These are phyloP conservation scores for Novumbra hubbsi DNA, from an alignment of 2,797 vertebrate genomes.

Conservation along the genomic window DNA sequence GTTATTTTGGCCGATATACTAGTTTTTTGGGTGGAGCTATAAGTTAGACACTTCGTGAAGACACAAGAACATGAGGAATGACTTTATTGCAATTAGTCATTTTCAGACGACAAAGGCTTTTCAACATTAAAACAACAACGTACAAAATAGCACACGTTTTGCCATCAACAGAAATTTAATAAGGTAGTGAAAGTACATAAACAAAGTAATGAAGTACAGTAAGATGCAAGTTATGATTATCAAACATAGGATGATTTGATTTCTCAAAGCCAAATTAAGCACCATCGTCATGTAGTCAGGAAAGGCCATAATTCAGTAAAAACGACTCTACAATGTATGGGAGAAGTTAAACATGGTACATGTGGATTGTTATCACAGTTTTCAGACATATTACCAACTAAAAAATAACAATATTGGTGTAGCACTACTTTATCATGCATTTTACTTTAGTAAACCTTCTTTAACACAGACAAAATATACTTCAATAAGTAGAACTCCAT, in stretches of 20 bases:
- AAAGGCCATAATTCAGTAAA: conserved; percentile 75
- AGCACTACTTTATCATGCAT: conserved; percentile 84
- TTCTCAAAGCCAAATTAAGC: conserved; percentile 81
- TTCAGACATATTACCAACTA: conserved; percentile 80
- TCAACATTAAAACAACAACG: conserved; percentile 76
- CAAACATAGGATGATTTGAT: conserved; percentile 71
- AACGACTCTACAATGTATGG: conserved; percentile 67
- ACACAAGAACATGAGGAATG: conserved; percentile 70
- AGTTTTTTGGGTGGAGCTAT: background rate
- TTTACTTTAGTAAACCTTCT: conserved; percentile 83
- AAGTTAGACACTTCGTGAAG: conserved; percentile 49
- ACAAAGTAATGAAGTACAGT: conserved; percentile 70
- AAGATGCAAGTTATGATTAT: conserved; percentile 66
- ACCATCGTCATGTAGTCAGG: conserved; percentile 80
- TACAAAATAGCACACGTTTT: conserved; percentile 80
- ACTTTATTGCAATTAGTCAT: conserved; percentile 81
- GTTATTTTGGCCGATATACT: background rate
- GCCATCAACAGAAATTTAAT: conserved; percentile 80
- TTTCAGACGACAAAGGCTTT: conserved; percentile 80
- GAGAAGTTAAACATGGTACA: conserved; percentile 75
- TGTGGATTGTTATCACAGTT: conserved; percentile 80
- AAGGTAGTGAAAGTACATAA: conserved; percentile 78
- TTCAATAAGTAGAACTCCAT: conserved; percentile 79
- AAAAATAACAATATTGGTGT: conserved; percentile 78
- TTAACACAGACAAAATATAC: conserved; percentile 85